Percentiles rank a stretch among this genome's conserved stretches.
Evolutionary conservation across 2,113 vertebrate species (phyloP).

Genomic region (Trogon melanurus): DNA sequence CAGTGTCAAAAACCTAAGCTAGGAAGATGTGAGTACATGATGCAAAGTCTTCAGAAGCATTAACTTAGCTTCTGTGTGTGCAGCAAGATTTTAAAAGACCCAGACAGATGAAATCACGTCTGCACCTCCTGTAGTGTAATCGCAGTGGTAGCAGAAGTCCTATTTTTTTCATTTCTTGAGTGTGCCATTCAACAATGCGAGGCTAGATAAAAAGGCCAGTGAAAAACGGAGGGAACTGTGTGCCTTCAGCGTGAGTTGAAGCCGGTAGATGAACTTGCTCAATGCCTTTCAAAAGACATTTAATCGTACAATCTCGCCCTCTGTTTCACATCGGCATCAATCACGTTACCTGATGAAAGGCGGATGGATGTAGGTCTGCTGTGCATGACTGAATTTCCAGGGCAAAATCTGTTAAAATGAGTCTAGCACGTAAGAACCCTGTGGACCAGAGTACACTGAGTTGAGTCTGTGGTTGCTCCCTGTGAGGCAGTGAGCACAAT

Average conservation of each 20-base stretch:
- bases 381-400: background rate
- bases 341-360: background rate
- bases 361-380: background rate
- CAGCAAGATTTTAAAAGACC: background rate
- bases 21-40: background rate
- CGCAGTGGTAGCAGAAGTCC: background rate
- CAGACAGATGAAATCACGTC: background rate
- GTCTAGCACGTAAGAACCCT: background rate
- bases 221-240: background rate
- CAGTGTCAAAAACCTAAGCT: background rate
- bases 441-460: background rate
- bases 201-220: background rate
- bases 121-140: background rate
- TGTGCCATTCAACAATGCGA: rapidly evolving
- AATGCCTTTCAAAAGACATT: background rate
- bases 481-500: background rate
- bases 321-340: background rate
- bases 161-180: background rate
- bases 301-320: background rate
- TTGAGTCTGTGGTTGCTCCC: rapidly evolving
- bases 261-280: background rate
- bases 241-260: constrained; percentile 12
- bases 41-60: background rate
- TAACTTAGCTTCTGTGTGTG: background rate
- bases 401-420: background rate